A percentile compares a stretch with the other conserved stretches of the same genome.
phyloP scores from a whole-genome alignment of 64 coral and sea anemone species.

The Cladopsammia gracilis region DNA sequence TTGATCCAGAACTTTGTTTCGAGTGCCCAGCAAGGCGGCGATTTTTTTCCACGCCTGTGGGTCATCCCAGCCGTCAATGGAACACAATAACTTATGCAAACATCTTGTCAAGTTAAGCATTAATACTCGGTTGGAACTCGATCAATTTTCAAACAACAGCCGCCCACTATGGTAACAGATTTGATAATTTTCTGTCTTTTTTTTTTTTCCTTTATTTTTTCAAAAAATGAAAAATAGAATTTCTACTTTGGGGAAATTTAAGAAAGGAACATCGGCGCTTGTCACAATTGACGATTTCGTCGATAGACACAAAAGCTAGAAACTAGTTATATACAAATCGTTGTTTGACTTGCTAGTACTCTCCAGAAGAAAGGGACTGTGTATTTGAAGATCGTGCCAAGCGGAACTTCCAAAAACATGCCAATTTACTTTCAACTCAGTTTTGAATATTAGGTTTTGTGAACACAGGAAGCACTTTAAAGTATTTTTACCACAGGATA shows the following conservation, averaged over 20 bases:
- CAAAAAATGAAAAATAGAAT: too few species aligned
- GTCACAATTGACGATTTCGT: too few species aligned
- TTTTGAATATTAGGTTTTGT: neutral
- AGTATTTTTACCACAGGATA: neutral
- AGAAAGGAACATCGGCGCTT: too few species aligned
- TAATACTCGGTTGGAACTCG: conserved; percentile 39
- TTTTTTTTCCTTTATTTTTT: too few species aligned
- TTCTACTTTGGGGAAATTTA: too few species aligned
- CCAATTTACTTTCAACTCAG: neutral
- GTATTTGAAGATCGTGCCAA: neutral
- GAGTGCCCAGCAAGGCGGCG: neutral
- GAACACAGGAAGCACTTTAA: conserved; percentile 27
- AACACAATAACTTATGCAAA: conserved; percentile 48
- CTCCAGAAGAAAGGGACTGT: too few species aligned
- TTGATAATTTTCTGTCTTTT: too few species aligned
- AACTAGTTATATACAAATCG: too few species aligned
- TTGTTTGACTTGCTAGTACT: too few species aligned
- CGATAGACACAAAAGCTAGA: too few species aligned
- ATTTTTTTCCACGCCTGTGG: neutral
- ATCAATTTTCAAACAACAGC: conserved; percentile 50
- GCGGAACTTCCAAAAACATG: neutral
- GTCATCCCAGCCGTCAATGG: neutral
- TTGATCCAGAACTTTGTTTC: neutral
- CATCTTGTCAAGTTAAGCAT: conserved; percentile 47
- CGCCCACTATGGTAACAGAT: neutral